Evolutionary conservation across 2,888 invertebrate species (phyloP).

Genomic region (Drosophila ezoana): DNA sequence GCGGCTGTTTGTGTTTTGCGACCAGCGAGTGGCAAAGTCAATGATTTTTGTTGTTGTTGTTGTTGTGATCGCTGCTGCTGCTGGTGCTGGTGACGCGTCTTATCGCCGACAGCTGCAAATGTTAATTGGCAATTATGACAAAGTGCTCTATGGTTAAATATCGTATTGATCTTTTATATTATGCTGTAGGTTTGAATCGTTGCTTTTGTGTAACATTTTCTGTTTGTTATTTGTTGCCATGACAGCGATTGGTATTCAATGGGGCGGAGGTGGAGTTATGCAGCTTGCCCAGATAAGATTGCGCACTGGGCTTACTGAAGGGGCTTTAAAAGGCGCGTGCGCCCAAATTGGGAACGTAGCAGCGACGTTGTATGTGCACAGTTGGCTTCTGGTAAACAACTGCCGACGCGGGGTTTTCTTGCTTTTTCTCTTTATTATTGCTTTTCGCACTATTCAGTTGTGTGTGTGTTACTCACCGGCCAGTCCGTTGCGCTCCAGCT

Average conservation of each 20-base stretch:
- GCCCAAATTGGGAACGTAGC: conserved; percentile 20
- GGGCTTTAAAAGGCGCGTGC: conserved; percentile 30
- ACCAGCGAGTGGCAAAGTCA: conserved; percentile 81
- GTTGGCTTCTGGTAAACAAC: conserved; percentile 57
- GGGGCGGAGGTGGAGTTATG: not conserved
- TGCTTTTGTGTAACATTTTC: conserved; percentile 15
- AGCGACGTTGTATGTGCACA: conserved; percentile 51
- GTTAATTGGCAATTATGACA: conserved; percentile 65
- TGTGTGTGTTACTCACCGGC: conserved; percentile 50
- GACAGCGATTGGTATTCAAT: conserved; percentile 51
- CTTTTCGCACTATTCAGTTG: conserved; percentile 1
- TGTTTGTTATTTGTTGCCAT: conserved; percentile 68
- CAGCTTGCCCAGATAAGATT: conserved; percentile 61
- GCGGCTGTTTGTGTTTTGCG: conserved; percentile 56
- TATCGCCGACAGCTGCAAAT: conserved; percentile 64
- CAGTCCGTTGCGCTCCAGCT: conserved; percentile 59
- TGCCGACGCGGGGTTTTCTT: conserved; percentile 14
- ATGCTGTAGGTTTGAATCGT: conserved; percentile 4
- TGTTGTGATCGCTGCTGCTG: conserved; percentile 6
- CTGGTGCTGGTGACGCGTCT: conserved; percentile 54
- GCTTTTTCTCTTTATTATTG: not conserved
- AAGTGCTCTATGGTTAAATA: conserved; percentile 33
- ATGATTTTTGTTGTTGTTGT: conserved; percentile 65
- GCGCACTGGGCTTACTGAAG: conserved; percentile 47
- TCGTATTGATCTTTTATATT: conserved; percentile 26